phyloP scores from a whole-genome alignment of 2,113 vertebrate genomes.

The Podarcis cretensis region DNA sequence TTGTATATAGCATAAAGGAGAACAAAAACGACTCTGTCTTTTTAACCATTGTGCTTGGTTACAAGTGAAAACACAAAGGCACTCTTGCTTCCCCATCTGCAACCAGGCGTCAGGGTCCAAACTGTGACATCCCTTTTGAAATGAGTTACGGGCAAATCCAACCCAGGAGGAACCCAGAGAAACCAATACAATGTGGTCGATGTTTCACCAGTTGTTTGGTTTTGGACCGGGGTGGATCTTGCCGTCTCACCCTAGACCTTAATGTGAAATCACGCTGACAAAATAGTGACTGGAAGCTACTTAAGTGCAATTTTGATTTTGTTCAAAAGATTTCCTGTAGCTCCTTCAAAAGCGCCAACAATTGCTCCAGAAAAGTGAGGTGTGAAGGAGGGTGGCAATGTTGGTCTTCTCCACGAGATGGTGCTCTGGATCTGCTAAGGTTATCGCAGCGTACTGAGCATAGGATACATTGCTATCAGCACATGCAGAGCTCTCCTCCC shows the following conservation, averaged over 20 bases:
- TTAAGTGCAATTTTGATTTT: no score
- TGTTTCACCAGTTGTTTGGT: neutral
- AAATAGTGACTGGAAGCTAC: no score
- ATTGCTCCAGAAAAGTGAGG: neutral
- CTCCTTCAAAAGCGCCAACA: neutral
- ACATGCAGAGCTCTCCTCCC: rapidly evolving
- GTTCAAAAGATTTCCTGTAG: neutral
- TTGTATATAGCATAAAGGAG: neutral
- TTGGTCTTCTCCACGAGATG: slow-evolving; percentile 58
- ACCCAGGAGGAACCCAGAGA: neutral
- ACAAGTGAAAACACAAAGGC: neutral
- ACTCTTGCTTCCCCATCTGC: neutral
- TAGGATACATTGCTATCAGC: rapidly evolving
- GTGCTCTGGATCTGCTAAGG: slow-evolving; percentile 32
- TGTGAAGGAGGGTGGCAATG: neutral
- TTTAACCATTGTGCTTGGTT: neutral
- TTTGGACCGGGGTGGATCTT: neutral
- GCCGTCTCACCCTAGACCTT: no score
- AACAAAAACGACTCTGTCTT: neutral
- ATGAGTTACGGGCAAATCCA: neutral
- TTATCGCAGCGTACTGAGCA: no score
- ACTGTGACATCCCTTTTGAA: neutral
- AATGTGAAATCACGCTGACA: no score
- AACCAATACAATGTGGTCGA: neutral
- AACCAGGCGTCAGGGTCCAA: no score